Evolutionary conservation across 1,140 invertebrate genomes (phyloP).

Genomic region (Camponotus floridanus): DNA sequence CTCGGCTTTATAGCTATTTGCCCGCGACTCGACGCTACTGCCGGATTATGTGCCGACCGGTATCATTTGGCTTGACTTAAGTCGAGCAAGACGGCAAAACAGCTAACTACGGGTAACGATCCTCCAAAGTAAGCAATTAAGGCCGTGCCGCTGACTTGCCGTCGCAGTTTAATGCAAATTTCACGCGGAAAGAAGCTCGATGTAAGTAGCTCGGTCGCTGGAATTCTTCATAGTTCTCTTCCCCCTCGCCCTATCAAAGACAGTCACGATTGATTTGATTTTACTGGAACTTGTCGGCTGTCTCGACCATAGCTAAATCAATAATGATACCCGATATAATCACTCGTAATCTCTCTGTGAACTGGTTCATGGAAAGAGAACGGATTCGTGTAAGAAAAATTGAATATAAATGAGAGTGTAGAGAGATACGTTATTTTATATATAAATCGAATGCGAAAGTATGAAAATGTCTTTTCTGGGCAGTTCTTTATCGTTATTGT

Average conservation of each 20-base stretch:
- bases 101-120: slow-evolving; percentile 56
- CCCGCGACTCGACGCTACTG: slow-evolving; percentile 17
- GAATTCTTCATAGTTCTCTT: slow-evolving; percentile 51
- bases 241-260: slow-evolving; percentile 18
- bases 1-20: slow-evolving; percentile 8
- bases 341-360: slow-evolving; percentile 31
- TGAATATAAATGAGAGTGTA: slow-evolving; percentile 34
- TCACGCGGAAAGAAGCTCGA: slow-evolving; percentile 64
- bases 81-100: slow-evolving; percentile 45
- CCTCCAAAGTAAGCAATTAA: slow-evolving; percentile 64
- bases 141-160: slow-evolving; percentile 35
- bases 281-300: slow-evolving; percentile 28
- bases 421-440: background rate
- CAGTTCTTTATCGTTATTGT: slow-evolving; percentile 8
- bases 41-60: slow-evolving; percentile 40
- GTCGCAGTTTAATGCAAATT: slow-evolving; percentile 62
- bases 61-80: slow-evolving; percentile 55
- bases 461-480: slow-evolving; percentile 30
- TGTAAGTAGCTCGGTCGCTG: slow-evolving; percentile 47
- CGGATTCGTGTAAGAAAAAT: slow-evolving; percentile 35
- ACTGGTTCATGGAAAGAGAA: slow-evolving; percentile 33
- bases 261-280: slow-evolving; percentile 56
- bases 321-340: slow-evolving; percentile 36
- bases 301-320: background rate
- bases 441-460: slow-evolving; percentile 47